Base-by-base conservation (phyloP, 2,888 invertebrate species). In the Ectemnius cavifrons region DNA sequence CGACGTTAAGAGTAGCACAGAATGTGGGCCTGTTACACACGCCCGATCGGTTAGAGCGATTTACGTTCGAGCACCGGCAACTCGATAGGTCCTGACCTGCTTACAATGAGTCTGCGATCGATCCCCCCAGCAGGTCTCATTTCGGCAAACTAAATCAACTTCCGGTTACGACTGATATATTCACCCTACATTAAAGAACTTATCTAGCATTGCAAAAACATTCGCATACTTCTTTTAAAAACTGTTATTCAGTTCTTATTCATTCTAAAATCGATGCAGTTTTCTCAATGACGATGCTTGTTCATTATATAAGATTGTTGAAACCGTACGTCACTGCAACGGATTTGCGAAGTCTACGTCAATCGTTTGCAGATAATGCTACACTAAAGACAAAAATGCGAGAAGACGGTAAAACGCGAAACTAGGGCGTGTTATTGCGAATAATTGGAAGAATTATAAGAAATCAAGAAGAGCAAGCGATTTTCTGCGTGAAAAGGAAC, bases 1-100 rank as follows among this genome's bases (percentile, higher is more conserved):
- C 78, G 75, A 80, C 78, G 83, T 80, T 82, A 83, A 80, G 78
- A 75, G 73, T 81, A 83, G 80, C 80, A 82, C 11, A 37, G 78
- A 80, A 58, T 57, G 68, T 58, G 68, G 64, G 52, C 28, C 71
- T 63, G 71, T 82, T 82, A 82, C 61, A 67, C 57, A 70, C 71
- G 72, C 47, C 61, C 59, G 73, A 75, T 77, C 67, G 73, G 68
- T 59, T 61, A 61, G 67, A 66, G 52, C 73, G 77, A 78, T 82
- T 80, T 83, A 73, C 76, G 74, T 52, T 72, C 66, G 67, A 61
- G 57, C 60, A 64, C 46, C 63, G 20, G 52, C 67, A 56, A 71
- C 73, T 75, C 78, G 71, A 78, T 83, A 78, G 74, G 80, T 82
- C 78, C 78, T 70, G 76, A 72, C 61, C 23, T 45, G 47, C 56